These are phyloP conservation scores for Micrasema minimum DNA, from an alignment of 1,140 invertebrate genomes.

Conservation along the genomic window DNA sequence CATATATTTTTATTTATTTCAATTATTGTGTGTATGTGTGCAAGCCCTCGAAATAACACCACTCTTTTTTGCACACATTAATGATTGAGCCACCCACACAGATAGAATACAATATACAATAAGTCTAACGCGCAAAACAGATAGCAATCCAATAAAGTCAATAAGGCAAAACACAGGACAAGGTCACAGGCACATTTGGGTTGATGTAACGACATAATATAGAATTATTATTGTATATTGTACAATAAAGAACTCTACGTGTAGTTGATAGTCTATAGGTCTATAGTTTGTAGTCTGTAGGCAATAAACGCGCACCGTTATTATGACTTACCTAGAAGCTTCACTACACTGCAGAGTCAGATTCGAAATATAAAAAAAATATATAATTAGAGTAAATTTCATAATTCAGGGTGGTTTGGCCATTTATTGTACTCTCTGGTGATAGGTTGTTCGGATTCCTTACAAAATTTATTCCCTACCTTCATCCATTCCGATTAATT, in stretches of 20 bases:
- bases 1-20: too few relatives aligned
- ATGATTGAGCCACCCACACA: too few relatives aligned
- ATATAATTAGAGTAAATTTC: background rate
- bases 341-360: background rate
- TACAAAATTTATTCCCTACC: too few relatives aligned
- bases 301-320: background rate
- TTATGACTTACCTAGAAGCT: too few relatives aligned
- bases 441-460: too few relatives aligned
- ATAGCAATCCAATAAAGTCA: conserved; percentile 25
- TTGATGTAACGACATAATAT: background rate
- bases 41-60: too few relatives aligned
- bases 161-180: conserved; percentile 29
- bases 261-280: background rate
- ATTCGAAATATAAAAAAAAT: background rate
- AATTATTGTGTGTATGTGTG: too few relatives aligned
- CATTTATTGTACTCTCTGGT: too few relatives aligned
- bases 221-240: background rate
- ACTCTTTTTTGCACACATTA: too few relatives aligned
- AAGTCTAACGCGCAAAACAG: too few relatives aligned
- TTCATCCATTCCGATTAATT: too few relatives aligned
- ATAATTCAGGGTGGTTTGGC: background rate
- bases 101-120: too few relatives aligned
- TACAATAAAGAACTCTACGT: background rate
- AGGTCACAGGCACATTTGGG: conserved; percentile 26
- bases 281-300: background rate